These are phyloP conservation scores for Semaprochilodus insignis DNA, from an alignment of 2,797 vertebrate genomes.

Conservation along the genomic window DNA sequence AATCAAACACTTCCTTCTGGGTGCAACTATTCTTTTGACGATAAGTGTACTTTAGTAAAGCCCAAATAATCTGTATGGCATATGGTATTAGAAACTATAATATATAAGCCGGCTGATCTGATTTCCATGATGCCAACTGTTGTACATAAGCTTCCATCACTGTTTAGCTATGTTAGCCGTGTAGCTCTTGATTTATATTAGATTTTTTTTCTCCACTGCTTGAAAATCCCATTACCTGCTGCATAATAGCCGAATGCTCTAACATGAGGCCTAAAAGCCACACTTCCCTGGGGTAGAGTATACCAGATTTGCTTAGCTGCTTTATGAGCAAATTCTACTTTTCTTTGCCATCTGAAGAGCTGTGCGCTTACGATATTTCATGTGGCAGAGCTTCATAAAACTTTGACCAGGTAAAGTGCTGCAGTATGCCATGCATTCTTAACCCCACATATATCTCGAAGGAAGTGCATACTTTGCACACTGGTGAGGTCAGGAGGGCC, in stretches of 20 bases:
- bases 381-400: constrained; percentile 28
- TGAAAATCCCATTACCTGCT: not conserved
- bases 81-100: no score
- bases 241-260: not conserved
- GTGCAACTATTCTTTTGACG: no score
- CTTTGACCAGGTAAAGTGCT: constrained; percentile 2
- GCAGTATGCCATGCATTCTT: not conserved
- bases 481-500: not conserved
- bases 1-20: no score
- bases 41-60: no score
- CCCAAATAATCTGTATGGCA: no score
- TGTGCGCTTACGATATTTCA: not conserved
- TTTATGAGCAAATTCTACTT: not conserved
- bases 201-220: not conserved
- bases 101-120: no score
- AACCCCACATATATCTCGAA: not conserved
- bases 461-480: not conserved
- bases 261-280: not conserved
- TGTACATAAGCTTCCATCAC: no score
- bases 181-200: not conserved
- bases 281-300: no score
- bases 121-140: not conserved
- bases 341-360: constrained; percentile 10
- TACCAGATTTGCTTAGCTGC: not conserved
- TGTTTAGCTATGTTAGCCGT: not conserved